Conservation (phyloP, 2,888 invertebrate genomes). For the Camponotus fellah region DNA sequence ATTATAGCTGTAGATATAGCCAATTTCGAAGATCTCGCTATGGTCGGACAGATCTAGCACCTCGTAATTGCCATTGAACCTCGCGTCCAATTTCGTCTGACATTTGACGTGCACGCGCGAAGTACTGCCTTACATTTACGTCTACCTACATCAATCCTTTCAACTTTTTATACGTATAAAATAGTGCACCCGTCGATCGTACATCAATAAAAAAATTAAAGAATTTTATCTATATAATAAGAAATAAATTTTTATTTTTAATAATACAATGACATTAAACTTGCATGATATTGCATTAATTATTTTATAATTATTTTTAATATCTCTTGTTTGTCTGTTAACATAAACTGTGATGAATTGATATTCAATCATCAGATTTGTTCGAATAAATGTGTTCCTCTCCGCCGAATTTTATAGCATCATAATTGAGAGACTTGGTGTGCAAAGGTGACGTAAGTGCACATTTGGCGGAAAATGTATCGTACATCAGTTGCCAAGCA, state of each 20-base stretch:
- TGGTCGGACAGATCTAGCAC: slow-evolving; percentile 39
- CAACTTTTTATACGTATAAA: background rate
- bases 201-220: background rate
- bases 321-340: background rate
- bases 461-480: background rate
- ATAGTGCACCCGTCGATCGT: background rate
- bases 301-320: slow-evolving; percentile 7
- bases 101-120: slow-evolving; percentile 31
- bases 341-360: background rate
- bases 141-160: background rate
- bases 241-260: background rate
- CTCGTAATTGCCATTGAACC: slow-evolving; percentile 60
- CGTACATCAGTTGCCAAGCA: background rate
- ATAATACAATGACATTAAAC: background rate
- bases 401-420: background rate
- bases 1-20: slow-evolving; percentile 25
- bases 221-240: background rate
- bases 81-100: slow-evolving; percentile 59
- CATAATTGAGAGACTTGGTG: background rate
- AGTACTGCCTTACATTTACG: background rate
- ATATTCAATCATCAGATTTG: background rate
- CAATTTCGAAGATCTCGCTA: slow-evolving; percentile 32
- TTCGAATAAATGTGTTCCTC: background rate
- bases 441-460: background rate
- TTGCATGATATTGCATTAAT: background rate